phyloP scores from a whole-genome alignment of 1,140 invertebrate species.

The Psilanteris sp. region DNA sequence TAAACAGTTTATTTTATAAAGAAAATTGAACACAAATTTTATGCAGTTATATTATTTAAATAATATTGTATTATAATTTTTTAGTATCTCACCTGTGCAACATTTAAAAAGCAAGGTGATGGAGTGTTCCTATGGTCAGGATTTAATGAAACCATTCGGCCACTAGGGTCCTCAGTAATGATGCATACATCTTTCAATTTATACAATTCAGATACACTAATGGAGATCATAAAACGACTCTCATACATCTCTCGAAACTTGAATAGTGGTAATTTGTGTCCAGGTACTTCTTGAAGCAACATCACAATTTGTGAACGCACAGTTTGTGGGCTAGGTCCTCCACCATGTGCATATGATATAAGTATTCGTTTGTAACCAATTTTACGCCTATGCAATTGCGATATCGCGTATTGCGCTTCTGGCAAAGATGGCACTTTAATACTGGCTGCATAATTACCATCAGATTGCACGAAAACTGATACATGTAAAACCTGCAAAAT shows the following conservation, averaged over 20 bases:
- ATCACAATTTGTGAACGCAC: conserved; percentile 84
- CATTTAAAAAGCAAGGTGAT: conserved; percentile 78
- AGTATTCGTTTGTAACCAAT: conserved; percentile 90
- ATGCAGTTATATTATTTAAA: too few relatives aligned
- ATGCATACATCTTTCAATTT: conserved; percentile 87
- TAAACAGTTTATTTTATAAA: too few relatives aligned
- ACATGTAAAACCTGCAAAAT: conserved; percentile 84
- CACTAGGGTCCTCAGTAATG: conserved; percentile 86
- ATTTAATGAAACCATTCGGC: conserved; percentile 85
- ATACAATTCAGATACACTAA: conserved; percentile 90
- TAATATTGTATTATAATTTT: too few relatives aligned
- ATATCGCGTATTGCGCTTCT: conserved; percentile 90
- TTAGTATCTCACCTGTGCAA: conserved; percentile 67
- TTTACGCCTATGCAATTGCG: conserved; percentile 89
- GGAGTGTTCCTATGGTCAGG: conserved; percentile 81
- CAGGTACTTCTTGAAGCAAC: conserved; percentile 86
- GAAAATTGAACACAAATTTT: too few relatives aligned
- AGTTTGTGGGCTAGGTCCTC: conserved; percentile 83
- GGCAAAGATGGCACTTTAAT: conserved; percentile 84
- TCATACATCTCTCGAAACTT: conserved; percentile 93
- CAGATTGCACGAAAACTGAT: conserved; percentile 84
- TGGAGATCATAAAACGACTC: conserved; percentile 88
- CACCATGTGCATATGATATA: conserved; percentile 86
- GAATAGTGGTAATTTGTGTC: conserved; percentile 88
- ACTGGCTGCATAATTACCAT: conserved; percentile 84